Evolutionary conservation across 2,113 vertebrate genomes (phyloP).

Genomic region (Thalassoma bifasciatum): DNA sequence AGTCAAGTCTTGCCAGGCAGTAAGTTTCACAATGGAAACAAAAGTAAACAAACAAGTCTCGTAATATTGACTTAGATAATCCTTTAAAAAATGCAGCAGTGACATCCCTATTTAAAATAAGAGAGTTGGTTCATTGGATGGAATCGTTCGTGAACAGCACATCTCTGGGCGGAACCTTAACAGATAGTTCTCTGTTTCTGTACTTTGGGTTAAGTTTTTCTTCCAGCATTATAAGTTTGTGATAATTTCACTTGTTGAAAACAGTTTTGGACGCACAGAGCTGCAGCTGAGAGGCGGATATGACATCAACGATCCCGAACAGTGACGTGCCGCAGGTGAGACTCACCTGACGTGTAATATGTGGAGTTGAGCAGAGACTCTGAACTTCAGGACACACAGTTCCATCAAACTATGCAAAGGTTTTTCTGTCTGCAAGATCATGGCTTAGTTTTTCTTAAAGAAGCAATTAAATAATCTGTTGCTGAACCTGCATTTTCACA

Average conservation of each 20-base stretch:
- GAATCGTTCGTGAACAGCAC: not conserved
- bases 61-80: no score
- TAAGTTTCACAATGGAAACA: no score
- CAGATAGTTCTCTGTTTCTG: not conserved
- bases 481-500: no score
- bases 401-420: no score
- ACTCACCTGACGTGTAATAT: not conserved
- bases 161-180: slow-evolving; percentile 29
- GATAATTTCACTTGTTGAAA: not conserved
- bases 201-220: not conserved
- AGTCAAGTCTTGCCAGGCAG: no score
- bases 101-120: not conserved
- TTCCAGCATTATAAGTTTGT: not conserved
- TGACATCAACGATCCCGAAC: slow-evolving; percentile 64
- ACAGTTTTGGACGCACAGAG: not conserved
- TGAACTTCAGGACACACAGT: no score
- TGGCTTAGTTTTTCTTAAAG: no score
- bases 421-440: no score
- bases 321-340: slow-evolving; percentile 63
- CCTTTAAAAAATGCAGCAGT: no score
- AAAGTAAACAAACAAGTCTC: no score
- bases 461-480: no score
- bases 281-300: slow-evolving; percentile 13
- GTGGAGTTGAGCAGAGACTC: no score
- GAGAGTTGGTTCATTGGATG: not conserved